phyloP scores from a whole-genome alignment of 2,113 vertebrate species.

The Peromyscus californicus region DNA sequence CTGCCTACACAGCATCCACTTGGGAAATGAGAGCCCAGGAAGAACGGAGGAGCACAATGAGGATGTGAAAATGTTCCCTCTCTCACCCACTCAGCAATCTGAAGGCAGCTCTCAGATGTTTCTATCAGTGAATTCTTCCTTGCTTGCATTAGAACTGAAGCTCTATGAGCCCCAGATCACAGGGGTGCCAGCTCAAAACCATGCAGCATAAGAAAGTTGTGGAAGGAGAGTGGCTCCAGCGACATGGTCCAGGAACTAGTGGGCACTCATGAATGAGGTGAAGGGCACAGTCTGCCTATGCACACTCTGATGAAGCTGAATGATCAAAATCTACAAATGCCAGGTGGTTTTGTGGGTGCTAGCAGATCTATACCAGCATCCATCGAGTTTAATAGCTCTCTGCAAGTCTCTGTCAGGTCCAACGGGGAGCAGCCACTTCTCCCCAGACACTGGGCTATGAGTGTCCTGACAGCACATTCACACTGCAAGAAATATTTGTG shows the following conservation, averaged over 20 bases:
- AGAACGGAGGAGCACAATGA: accelerated
- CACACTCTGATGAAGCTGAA: neutral
- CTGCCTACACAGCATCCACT: neutral
- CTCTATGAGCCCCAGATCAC: neutral
- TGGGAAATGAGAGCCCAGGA: neutral
- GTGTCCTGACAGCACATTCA: accelerated
- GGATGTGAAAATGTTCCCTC: neutral
- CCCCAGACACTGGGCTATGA: accelerated
- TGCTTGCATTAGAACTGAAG: neutral
- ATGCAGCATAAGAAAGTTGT: neutral
- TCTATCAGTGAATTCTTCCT: neutral
- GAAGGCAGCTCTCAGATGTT: neutral
- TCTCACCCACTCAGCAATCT: neutral
- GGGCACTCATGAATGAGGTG: neutral
- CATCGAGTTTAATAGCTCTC: accelerated
- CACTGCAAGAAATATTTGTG: no score
- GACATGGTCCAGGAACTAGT: neutral
- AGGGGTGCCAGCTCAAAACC: neutral
- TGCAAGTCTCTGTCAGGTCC: neutral
- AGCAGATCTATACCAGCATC: neutral
- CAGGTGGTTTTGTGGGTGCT: neutral
- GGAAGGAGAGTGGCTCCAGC: neutral
- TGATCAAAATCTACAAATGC: neutral
- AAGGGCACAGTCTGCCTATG: neutral
- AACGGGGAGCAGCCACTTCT: accelerated